Evolutionary conservation across 2,797 vertebrate genomes (phyloP).

Genomic region (Philypnodon macrostomus): DNA sequence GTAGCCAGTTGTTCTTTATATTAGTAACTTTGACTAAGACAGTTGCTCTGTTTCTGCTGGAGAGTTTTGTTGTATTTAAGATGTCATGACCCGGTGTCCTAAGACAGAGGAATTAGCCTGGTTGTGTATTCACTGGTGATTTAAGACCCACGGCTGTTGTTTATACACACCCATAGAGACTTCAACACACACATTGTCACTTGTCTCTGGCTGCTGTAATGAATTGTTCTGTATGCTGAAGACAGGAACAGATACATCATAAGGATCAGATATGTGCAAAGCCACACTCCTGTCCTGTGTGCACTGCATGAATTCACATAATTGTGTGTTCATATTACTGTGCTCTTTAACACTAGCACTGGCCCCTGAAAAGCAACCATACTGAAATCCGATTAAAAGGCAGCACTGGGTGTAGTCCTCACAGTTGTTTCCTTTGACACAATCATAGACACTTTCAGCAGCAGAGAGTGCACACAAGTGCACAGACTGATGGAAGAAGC

Average conservation of each 20-base stretch:
- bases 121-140: conserved; percentile 56
- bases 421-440: conserved; percentile 44
- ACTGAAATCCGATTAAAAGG: too few species aligned
- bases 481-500: conserved; percentile 39
- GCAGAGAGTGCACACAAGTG: conserved; percentile 37
- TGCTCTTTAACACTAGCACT: conserved; percentile 35
- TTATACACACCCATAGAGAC: conserved; percentile 44
- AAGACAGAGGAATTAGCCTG: conserved; percentile 51
- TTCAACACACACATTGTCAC: conserved; percentile 34
- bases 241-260: conserved; percentile 67
- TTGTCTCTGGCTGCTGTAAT: conserved; percentile 60
- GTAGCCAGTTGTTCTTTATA: conserved; percentile 65
- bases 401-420: conserved; percentile 64
- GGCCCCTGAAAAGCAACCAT: conserved; percentile 47
- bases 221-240: conserved; percentile 61
- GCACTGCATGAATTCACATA: conserved; percentile 25
- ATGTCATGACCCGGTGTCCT: conserved; percentile 55
- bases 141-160: conserved; percentile 56
- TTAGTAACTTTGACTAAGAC: conserved; percentile 56
- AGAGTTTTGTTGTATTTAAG: conserved; percentile 41
- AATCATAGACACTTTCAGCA: conserved; percentile 14
- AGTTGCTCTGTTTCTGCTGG: conserved; percentile 34
- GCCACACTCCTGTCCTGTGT: conserved; percentile 46
- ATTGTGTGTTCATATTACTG: conserved; percentile 14
- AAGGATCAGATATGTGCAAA: conserved; percentile 59